A percentile compares a stretch with the other conserved stretches of the same genome.
These are phyloP conservation scores for Tadarida brasiliensis DNA, from an alignment of 2,797 vertebrate species.

Conservation along the genomic window DNA sequence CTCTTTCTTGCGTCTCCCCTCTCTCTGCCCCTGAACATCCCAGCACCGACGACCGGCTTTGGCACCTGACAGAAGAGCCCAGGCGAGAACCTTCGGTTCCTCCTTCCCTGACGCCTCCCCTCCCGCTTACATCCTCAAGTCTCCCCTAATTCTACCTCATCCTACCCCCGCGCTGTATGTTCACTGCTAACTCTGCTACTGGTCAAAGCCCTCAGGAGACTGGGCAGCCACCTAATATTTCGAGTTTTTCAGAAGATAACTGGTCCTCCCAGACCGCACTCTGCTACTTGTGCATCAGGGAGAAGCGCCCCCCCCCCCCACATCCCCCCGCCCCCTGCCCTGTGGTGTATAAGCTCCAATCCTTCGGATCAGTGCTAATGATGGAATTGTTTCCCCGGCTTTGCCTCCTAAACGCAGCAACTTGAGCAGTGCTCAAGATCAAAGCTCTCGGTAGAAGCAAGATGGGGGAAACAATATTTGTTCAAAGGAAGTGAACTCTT, in stretches of 20 bases:
- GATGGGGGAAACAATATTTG: conserved; percentile 86
- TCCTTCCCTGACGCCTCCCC: not conserved
- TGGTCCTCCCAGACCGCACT: conserved; percentile 64
- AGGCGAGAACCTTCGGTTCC: conserved; percentile 27
- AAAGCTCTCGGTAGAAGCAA: conserved; percentile 84
- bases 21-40: conserved; percentile 3
- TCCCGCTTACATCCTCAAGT: not conserved
- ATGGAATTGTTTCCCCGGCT: conserved; percentile 85
- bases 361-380: conserved; percentile 83
- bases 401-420: conserved; percentile 85
- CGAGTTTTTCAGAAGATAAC: conserved; percentile 83
- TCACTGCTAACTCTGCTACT: conserved; percentile 44
- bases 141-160: not conserved
- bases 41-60: conserved; percentile 53
- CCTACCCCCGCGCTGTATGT: not conserved
- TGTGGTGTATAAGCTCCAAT: conserved; percentile 73
- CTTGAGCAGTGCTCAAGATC: conserved; percentile 86
- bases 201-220: conserved; percentile 59
- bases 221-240: conserved; percentile 68
- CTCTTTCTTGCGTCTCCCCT: not conserved
- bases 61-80: conserved; percentile 65
- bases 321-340: conserved; percentile 65
- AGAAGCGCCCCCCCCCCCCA: conserved; percentile 69
- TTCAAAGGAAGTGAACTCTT: conserved; percentile 89
- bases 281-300: conserved; percentile 59